Conservation (phyloP, 2,797 vertebrate species). For the Microhierax caerulescens region DNA sequence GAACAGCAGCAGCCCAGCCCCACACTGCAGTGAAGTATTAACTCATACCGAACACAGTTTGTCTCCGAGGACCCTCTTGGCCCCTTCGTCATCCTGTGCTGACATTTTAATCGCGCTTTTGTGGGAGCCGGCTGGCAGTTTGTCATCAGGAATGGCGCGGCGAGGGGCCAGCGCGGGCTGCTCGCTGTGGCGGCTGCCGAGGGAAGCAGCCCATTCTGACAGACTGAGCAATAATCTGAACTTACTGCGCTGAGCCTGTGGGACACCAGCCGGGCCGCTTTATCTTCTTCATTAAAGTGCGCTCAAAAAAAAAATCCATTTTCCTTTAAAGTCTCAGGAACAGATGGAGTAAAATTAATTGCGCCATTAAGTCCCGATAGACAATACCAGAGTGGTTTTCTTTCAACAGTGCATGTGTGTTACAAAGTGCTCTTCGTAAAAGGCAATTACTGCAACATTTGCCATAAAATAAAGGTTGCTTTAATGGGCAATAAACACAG, state of each 20-base stretch:
- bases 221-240: constrained; percentile 91
- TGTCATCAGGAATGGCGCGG: constrained; percentile 84
- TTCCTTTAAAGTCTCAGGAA: constrained; percentile 96
- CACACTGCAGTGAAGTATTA: constrained; percentile 82
- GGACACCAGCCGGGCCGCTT: constrained; percentile 89
- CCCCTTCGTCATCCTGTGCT: constrained; percentile 85
- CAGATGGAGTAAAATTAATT: constrained; percentile 97
- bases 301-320: constrained; percentile 91
- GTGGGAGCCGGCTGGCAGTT: constrained; percentile 86
- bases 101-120: constrained; percentile 90
- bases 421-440: constrained; percentile 91
- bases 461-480: constrained; percentile 92
- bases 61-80: constrained; percentile 82
- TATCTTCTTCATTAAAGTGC: constrained; percentile 98
- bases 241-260: constrained; percentile 87
- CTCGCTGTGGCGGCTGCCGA: constrained; percentile 78
- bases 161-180: constrained; percentile 80
- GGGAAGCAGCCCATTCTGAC: constrained; percentile 84
- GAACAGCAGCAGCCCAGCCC: constrained; percentile 70
- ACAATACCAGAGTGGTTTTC: constrained; percentile 91
- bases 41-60: constrained; percentile 84
- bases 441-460: constrained; percentile 93
- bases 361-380: constrained; percentile 93
- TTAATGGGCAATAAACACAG: constrained; percentile 94
- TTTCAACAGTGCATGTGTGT: constrained; percentile 90